Evolutionary conservation across 2,888 invertebrate species (phyloP).

Genomic region (Apantesis nais): DNA sequence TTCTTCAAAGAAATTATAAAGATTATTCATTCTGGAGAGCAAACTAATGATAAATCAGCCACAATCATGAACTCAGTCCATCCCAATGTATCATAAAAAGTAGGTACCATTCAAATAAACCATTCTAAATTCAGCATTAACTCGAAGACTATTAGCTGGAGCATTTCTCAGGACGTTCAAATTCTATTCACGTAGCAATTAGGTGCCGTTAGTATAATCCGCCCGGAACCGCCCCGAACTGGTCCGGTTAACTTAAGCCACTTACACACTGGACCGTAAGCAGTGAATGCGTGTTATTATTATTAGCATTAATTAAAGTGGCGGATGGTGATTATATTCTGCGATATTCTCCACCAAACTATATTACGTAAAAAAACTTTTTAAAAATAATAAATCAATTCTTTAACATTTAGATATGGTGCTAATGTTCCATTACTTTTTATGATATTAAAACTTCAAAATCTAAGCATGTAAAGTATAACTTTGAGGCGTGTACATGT

Average conservation of each 20-base stretch:
- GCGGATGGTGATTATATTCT: background rate
- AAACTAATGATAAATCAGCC: background rate
- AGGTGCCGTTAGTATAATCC: slow-evolving; percentile 72
- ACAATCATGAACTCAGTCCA: background rate
- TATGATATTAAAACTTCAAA: too few species aligned
- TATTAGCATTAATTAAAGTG: background rate
- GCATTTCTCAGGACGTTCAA: slow-evolving; percentile 51
- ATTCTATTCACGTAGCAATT: slow-evolving; percentile 79
- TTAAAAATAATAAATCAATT: too few species aligned
- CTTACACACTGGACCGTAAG: background rate
- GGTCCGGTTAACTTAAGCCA: slow-evolving; percentile 31
- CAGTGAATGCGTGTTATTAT: background rate
- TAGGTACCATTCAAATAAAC: slow-evolving; percentile 41
- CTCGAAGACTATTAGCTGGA: slow-evolving; percentile 49
- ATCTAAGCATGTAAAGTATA: too few species aligned
- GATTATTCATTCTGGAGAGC: background rate
- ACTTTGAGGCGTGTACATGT: too few species aligned
- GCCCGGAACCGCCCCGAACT: slow-evolving; percentile 48
- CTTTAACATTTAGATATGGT: too few species aligned
- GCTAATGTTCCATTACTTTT: too few species aligned
- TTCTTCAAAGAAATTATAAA: background rate
- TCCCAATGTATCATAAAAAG: background rate
- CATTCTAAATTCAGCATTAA: slow-evolving; percentile 50
- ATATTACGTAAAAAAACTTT: background rate
- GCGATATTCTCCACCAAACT: background rate